Conservation (phyloP, 2,797 vertebrate genomes). For the Lithobates pipiens region DNA sequence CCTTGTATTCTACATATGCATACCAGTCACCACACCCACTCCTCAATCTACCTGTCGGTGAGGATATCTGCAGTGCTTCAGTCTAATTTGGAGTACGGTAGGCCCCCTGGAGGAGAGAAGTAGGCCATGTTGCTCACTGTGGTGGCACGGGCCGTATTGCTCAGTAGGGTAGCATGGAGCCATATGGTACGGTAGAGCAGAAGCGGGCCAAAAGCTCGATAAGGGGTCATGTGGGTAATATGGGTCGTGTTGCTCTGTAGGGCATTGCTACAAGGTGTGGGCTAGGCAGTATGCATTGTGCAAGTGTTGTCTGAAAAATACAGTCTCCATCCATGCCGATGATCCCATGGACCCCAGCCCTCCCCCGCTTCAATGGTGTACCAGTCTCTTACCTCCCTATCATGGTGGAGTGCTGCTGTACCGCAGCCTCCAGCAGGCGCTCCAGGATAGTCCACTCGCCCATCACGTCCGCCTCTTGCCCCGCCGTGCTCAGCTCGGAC, state of each 20-base stretch:
- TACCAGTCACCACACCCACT: slow-evolving; percentile 17
- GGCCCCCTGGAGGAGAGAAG: neutral
- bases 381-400: slow-evolving; percentile 70
- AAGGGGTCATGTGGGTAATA: neutral
- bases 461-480: slow-evolving; percentile 71
- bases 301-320: neutral
- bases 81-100: slow-evolving; percentile 3
- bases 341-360: neutral
- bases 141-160: neutral
- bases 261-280: neutral
- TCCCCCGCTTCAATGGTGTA: neutral
- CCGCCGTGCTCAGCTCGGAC: slow-evolving; percentile 56
- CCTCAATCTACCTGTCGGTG: slow-evolving; percentile 25
- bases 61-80: slow-evolving; percentile 24
- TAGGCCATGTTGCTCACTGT: neutral
- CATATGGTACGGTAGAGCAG: neutral
- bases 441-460: slow-evolving; percentile 91
- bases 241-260: neutral
- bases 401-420: slow-evolving; percentile 93
- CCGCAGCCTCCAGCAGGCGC: slow-evolving; percentile 89
- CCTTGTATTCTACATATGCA: neutral
- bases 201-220: neutral
- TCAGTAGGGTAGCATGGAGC: neutral
- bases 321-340: neutral
- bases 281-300: neutral